Conservation (phyloP, 1,140 invertebrate species). For the Pseudomyrmex pallidus region DNA sequence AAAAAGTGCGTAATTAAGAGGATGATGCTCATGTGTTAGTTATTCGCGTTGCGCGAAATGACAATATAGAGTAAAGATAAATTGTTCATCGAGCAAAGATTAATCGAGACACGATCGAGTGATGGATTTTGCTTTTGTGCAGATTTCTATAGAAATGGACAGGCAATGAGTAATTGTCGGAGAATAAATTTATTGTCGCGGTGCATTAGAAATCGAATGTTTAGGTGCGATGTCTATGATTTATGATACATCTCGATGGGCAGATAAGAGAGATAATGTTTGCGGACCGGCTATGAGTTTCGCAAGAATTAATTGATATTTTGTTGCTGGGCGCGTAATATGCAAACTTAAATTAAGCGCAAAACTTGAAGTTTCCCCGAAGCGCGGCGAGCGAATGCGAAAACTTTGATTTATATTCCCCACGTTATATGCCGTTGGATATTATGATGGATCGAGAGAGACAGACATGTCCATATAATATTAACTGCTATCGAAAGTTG, state of each 20-base stretch:
- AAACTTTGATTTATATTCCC: slow-evolving; percentile 59
- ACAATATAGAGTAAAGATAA: neutral
- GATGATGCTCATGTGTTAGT: neutral
- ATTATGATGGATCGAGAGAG: slow-evolving; percentile 52
- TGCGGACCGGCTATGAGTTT: slow-evolving; percentile 35
- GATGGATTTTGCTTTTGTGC: neutral
- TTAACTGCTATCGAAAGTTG: slow-evolving; percentile 47
- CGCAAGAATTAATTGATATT: slow-evolving; percentile 59
- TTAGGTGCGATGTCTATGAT: slow-evolving; percentile 3
- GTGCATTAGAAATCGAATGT: neutral
- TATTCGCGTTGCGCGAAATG: neutral
- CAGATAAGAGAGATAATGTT: slow-evolving; percentile 59
- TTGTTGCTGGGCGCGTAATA: slow-evolving; percentile 57
- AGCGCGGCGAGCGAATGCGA: slow-evolving; percentile 44
- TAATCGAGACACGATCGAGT: neutral
- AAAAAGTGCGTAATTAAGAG: neutral
- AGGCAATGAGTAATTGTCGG: neutral
- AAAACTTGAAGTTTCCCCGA: slow-evolving; percentile 50
- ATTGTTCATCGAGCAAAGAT: slow-evolving; percentile 29
- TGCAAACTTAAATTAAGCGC: slow-evolving; percentile 62
- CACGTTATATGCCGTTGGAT: neutral
- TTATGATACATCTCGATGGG: slow-evolving; percentile 40
- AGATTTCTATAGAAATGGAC: neutral
- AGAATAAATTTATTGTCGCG: slow-evolving; percentile 19
- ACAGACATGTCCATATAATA: slow-evolving; percentile 48